phyloP scores from a whole-genome alignment of 1,140 invertebrate genomes.

The Ladona fulva region DNA sequence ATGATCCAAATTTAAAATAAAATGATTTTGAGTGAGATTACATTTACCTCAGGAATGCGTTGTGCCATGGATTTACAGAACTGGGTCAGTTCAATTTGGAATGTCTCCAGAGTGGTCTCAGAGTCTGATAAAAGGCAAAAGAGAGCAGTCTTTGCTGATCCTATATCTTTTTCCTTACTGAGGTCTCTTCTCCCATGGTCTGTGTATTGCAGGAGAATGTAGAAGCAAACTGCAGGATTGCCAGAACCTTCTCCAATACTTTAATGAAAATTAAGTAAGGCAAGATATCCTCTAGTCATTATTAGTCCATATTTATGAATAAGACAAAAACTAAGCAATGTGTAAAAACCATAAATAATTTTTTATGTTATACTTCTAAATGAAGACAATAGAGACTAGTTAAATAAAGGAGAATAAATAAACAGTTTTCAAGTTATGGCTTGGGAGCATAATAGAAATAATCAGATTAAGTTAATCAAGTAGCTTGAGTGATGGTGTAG shows the following conservation, averaged over 20 bases:
- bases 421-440: too few species aligned
- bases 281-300: neutral
- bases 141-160: neutral
- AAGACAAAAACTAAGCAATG: too few species aligned
- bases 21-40: too few species aligned
- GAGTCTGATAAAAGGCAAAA: conserved; percentile 15
- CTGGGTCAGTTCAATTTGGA: conserved; percentile 18
- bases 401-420: too few species aligned
- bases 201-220: conserved; percentile 16
- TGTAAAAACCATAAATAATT: too few species aligned
- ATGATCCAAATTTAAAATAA: too few species aligned
- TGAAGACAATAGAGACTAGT: too few species aligned
- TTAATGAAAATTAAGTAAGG: neutral
- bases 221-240: conserved; percentile 20
- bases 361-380: too few species aligned
- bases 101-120: conserved; percentile 18
- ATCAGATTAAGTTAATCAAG: too few species aligned
- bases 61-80: conserved; percentile 17
- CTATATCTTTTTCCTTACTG: neutral
- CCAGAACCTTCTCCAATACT: conserved; percentile 13
- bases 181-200: neutral
- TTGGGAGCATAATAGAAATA: too few species aligned
- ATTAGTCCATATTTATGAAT: neutral
- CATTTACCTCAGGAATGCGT: neutral
- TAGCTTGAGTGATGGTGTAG: too few species aligned